Evolutionary conservation across 2,113 vertebrate species (phyloP), one percentile per base, ranked within the genome.

Genomic region (Ursus arctos): DNA sequence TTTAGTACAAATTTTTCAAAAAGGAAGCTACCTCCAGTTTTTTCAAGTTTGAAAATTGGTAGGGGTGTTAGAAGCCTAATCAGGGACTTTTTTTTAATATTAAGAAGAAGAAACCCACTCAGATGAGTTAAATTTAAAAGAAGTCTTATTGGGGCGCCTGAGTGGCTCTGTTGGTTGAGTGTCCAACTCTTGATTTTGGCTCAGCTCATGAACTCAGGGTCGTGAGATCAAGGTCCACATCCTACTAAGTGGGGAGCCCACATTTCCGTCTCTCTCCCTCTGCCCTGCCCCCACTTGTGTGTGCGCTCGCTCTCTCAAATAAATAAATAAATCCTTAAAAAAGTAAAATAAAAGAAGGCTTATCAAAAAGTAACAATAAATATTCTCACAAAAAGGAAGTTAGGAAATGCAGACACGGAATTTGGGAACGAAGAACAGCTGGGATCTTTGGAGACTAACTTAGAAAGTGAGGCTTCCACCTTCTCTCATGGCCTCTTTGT

Each of bases 91-190:
- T 36, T 36, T 65, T 31, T 21, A 15, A 49, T 86, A 40, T 55
- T 8, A 67, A 53, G n/a, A 83, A 67, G 53, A 9, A 59, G 47
- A 95, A 84, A 69, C 2, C 3, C 47, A 88, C 57, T 91, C 28
- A 61, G 21, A 86, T 89, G 21, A 85, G 16, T 77, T 94, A 91
- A 61, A 92, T 74, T 85, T 53, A 88, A 95, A 89, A 92, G 24
- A 6, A 94, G 36, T 21, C 8, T 65, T 82, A 57, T 74, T 47
- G 43, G 67, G 16, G 33, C 36, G 12, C 67, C 18, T 21, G 18
- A 69, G 18, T 69, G 16, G 19, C 33, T 69, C 67, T 4, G 67
- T 69, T 1, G 4, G 33, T 19, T 69, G 18, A 69, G 8, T 1
- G 0, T 21, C 33, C 8, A 10, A 36, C n/a, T 69, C 67, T 69